Evolutionary conservation across 1,140 invertebrate genomes (phyloP).

Genomic region (Zaprionus davidi): DNA sequence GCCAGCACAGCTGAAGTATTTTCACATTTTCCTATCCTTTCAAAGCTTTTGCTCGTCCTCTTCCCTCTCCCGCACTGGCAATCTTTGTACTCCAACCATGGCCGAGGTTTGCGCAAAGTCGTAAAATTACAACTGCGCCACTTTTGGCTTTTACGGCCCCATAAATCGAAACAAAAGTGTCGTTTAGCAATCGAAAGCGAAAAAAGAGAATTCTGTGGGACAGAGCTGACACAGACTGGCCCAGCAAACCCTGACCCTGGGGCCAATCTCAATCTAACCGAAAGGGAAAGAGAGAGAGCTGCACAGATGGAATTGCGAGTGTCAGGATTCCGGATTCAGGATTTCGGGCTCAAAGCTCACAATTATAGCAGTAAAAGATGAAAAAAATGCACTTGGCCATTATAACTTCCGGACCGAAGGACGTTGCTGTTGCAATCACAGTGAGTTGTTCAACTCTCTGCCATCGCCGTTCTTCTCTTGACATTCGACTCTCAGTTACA

Average conservation of each 20-base stretch:
- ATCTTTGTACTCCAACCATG: not conserved
- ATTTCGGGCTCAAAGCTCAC: conserved; percentile 30
- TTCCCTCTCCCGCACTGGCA: not conserved
- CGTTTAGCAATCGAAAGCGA: conserved; percentile 63
- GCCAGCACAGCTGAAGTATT: not conserved
- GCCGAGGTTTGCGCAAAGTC: conserved; percentile 45
- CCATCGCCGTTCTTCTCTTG: not conserved
- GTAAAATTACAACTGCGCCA: conserved; percentile 67
- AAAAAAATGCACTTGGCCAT: conserved; percentile 36
- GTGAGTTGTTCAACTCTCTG: not conserved
- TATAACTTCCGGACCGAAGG: conserved; percentile 24
- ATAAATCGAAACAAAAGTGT: conserved; percentile 72
- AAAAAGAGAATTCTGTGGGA: conserved; percentile 15
- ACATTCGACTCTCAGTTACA: conserved; percentile 16
- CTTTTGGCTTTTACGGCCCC: conserved; percentile 65
- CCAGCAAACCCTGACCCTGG: conserved; percentile 9
- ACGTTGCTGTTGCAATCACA: conserved; percentile 32
- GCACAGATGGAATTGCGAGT: conserved; percentile 25
- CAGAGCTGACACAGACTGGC: not conserved
- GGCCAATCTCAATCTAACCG: conserved; percentile 26
- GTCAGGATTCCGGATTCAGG: conserved; percentile 28
- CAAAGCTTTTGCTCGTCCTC: not conserved
- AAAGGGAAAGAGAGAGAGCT: not conserved
- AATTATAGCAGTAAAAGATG: conserved; percentile 33
- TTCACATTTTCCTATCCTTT: not conserved